A percentile compares a stretch with the other conserved stretches of the same genome.
phyloP scores from a whole-genome alignment of 1,140 invertebrate species.

The Galleria mellonella region DNA sequence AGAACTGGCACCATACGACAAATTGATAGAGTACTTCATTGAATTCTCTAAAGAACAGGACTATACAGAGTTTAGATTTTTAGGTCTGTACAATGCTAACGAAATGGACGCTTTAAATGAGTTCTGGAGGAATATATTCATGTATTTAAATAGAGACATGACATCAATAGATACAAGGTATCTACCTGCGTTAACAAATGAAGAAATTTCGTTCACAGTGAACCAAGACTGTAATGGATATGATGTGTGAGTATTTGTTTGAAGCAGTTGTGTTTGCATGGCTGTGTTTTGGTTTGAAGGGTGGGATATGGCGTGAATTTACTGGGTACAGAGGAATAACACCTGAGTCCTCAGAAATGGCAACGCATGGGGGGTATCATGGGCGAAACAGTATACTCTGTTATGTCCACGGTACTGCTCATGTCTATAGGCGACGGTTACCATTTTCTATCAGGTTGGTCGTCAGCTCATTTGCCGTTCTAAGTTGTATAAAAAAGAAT shows the following conservation, averaged over 20 bases:
- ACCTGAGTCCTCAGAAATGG: no score
- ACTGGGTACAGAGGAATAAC: no score
- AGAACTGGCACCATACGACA: neutral
- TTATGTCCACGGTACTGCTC: no score
- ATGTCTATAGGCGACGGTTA: no score
- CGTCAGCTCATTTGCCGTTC: no score
- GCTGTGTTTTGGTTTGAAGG: no score
- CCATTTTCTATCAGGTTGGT: no score
- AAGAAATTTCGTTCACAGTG: slow-evolving; percentile 5
- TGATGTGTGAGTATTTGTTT: slow-evolving; percentile 1
- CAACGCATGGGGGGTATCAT: no score
- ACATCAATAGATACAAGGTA: neutral
- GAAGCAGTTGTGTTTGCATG: no score
- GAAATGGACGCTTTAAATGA: slow-evolving; percentile 10
- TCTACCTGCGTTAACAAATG: slow-evolving; percentile 1
- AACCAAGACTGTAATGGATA: slow-evolving; percentile 17
- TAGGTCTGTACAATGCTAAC: slow-evolving; percentile 16
- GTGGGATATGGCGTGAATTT: no score
- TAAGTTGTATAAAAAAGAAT: no score
- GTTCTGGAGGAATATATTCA: slow-evolving; percentile 7
- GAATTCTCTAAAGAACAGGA: slow-evolving; percentile 15
- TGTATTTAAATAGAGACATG: neutral
- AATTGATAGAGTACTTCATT: slow-evolving; percentile 19
- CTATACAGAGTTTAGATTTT: slow-evolving; percentile 22
- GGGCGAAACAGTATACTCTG: no score